Percentiles rank a stretch among this genome's conserved stretches.
Evolutionary conservation across 2,797 vertebrate species (phyloP).

Genomic region (Anniella stebbinsi): DNA sequence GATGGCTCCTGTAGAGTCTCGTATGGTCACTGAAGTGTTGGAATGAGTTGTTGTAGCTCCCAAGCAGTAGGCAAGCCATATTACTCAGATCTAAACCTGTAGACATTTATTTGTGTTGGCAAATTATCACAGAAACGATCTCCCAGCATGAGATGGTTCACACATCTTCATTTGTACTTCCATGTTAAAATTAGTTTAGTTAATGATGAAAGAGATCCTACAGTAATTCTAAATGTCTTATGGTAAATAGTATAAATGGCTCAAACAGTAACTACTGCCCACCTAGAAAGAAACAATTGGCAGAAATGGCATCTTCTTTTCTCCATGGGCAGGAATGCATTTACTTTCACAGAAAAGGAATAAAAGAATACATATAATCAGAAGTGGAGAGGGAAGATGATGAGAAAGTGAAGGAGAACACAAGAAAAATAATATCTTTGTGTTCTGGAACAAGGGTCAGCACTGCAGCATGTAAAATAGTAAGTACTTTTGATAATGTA

Average conservation of each 20-base stretch:
- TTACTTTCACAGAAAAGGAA: not conserved
- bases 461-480: not conserved
- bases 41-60: accelerated
- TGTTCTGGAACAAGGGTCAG: not conserved
- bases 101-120: not conserved
- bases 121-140: not conserved
- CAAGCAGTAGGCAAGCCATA: not conserved
- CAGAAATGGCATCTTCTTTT: too few relatives aligned
- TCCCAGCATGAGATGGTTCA: not conserved
- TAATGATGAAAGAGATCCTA: not conserved
- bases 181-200: not conserved
- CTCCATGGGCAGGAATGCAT: not conserved
- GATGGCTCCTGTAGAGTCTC: accelerated
- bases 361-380: not conserved
- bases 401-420: not conserved
- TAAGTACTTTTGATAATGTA: not conserved
- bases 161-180: not conserved
- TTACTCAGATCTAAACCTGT: not conserved
- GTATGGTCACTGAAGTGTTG: accelerated
- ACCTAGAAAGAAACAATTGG: not conserved
- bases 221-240: not conserved
- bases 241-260: not conserved
- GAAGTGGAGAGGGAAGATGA: not conserved
- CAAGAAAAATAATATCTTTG: not conserved
- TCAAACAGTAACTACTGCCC: not conserved